phyloP scores from a whole-genome alignment of 2,888 invertebrate species.

The Alsophila aescularia region DNA sequence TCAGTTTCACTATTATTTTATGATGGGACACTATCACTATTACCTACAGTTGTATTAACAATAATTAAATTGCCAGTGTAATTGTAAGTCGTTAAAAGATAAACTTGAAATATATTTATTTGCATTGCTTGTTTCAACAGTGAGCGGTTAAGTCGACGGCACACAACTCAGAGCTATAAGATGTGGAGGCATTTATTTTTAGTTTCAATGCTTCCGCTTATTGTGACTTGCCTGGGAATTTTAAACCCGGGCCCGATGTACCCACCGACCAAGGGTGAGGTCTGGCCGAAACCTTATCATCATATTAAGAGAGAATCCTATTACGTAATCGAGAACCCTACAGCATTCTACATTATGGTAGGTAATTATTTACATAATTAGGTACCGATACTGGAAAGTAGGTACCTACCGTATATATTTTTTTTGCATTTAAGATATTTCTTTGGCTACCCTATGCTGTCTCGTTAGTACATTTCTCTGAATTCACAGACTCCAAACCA shows the following conservation, averaged over 20 bases:
- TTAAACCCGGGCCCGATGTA: slow-evolving; percentile 75
- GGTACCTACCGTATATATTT: too few relatives aligned
- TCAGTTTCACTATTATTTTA: too few relatives aligned
- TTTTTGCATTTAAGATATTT: background rate
- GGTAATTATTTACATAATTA: slow-evolving; percentile 33
- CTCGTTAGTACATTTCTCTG: too few relatives aligned
- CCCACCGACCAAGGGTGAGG: slow-evolving; percentile 85
- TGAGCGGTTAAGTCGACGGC: too few relatives aligned
- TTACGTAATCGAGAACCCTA: slow-evolving; percentile 40
- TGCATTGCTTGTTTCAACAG: too few relatives aligned
- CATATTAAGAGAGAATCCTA: slow-evolving; percentile 70
- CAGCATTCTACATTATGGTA: slow-evolving; percentile 72
- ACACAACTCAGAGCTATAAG: background rate
- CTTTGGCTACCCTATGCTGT: too few relatives aligned
- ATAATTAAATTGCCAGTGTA: too few relatives aligned
- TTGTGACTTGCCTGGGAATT: background rate
- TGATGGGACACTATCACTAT: too few relatives aligned
- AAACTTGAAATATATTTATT: too few relatives aligned
- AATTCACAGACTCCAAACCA: slow-evolving; percentile 1
- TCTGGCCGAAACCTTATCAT: slow-evolving; percentile 88
- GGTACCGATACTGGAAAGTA: too few relatives aligned
- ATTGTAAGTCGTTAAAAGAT: too few relatives aligned
- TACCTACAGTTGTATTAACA: too few relatives aligned
- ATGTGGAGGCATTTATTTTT: slow-evolving; percentile 2
- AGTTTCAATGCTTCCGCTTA: background rate